Evolutionary conservation across 2,113 vertebrate species (phyloP), one percentile per base, ranked within the genome.

Genomic region (Hoplias malabaricus): DNA sequence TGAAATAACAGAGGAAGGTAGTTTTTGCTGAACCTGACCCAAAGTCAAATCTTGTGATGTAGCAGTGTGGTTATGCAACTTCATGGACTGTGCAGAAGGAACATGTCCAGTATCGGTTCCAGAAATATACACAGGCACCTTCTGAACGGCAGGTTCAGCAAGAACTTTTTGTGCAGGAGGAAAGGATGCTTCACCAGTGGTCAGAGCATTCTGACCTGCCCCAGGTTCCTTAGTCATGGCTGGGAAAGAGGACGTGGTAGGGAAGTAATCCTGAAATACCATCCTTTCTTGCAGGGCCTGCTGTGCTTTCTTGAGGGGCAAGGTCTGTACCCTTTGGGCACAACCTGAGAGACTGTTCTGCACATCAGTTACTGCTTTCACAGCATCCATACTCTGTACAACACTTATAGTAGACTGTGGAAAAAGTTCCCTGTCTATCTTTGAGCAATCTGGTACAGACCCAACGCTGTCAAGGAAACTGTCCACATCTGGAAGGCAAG

Each of bases 381-480:
- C 19, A 14, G 31, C 14, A 14, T 3, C 9, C 63, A 31, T 11
- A 21, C 53, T 33, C 23, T 46, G 69, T 31, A 21, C 16, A 25
- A 16, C 10, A 61, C 23, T 19, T 8, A 25, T 62, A n/a, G 9
- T 16, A 70, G 63, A 31, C 8, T n/a, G 53, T 31, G 56, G 40
- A 27, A 31, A 23, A 42, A n/a, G 8, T 34, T 38, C 16, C 27
- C n/a, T 69, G 29, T 42, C 40, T 5, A 33, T 34, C 53, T 48
- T 59, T n/a, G 72, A 84, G 33, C 21, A 70, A 34, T 46, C 69
- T 11, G 72, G 69, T 46, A 67, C 57, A 57, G 38, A 77, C 25
- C 1, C 13, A 3, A 31, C 11, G 12, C 19, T 12, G 57, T 33
- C 31, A 61, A 34, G 69, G 31, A 80, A 23, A 8, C 6, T 5